Evolutionary conservation across 2,113 vertebrate genomes (phyloP), one percentile per base, ranked within the genome.

Genomic region (Lycaon pictus): DNA sequence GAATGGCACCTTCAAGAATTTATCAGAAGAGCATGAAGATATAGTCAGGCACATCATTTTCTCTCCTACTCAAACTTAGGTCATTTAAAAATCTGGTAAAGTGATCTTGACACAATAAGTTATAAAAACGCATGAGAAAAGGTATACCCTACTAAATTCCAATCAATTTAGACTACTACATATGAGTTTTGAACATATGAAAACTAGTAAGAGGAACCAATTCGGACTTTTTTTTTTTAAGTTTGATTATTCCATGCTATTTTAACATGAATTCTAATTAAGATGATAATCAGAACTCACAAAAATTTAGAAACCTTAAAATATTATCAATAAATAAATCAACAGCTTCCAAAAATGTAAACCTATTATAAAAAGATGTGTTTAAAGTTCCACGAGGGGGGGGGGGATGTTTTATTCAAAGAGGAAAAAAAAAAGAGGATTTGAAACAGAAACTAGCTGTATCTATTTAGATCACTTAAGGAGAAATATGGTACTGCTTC

Each of bases 301-400:
- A 97, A 95, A 98, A 95, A 80, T 15, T 88, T 89, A 72, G 20
- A 94, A 94, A 96, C 16, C 7, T 94, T 82, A 96, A 92, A 95
- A 90, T 60, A 69, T 27, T 87, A 72, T 63, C 9, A 85, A 76
- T 67, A 53, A 96, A 90, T n/a, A 97, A 96, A 96, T 48, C 20
- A 95, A 95, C 2, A 85, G 37, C 27, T 90, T 94, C 72, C 58
- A 37, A 96, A 97, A 97, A 88, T 51, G 29, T 69, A 74, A 93
- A 82, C 67, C 69, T 89, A 83, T 86, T 74, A 81, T 77, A 79
- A 90, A 97, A 93, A 87, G 82, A 96, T 60, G 60, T 48, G n/a
- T 69, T 85, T 60, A 91, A 93, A 81, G 55, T 93, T 95, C 6
- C 22, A 84, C 43, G 43, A 1, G 7, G 43, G 43, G 43, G 43